A percentile compares a stretch with the other conserved stretches of the same genome.
Evolutionary conservation across 1,140 invertebrate genomes (phyloP).

Genomic region (Drosophila repletoides): DNA sequence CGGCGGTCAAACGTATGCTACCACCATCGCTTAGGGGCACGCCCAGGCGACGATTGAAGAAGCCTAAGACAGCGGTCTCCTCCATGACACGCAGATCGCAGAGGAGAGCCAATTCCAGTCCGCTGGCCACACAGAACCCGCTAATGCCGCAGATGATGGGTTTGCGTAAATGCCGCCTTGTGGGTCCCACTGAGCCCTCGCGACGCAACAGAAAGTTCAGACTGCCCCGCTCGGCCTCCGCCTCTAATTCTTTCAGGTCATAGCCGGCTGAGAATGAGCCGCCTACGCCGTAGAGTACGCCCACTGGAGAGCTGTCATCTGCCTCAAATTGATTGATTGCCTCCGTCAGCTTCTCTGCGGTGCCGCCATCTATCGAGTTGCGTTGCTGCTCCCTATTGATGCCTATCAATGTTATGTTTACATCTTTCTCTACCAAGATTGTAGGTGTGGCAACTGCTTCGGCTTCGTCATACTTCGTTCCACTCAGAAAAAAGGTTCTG

Average conservation of each 20-base stretch:
- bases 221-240: conserved; percentile 56
- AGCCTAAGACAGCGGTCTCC: conserved; percentile 91
- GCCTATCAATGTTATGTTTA: conserved; percentile 88
- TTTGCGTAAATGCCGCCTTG: conserved; percentile 87
- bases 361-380: conserved; percentile 90
- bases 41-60: conserved; percentile 92
- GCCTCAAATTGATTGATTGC: conserved; percentile 91
- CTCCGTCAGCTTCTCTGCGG: conserved; percentile 86
- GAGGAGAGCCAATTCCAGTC: conserved; percentile 93
- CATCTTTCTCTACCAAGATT: conserved; percentile 82
- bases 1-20: conserved; percentile 89
- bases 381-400: conserved; percentile 92
- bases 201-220: conserved; percentile 61
- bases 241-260: conserved; percentile 88
- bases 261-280: conserved; percentile 95
- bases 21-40: conserved; percentile 92
- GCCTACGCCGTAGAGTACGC: conserved; percentile 92
- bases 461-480: background rate
- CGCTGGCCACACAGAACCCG: conserved; percentile 94
- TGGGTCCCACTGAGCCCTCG: conserved; percentile 83
- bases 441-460: conserved; percentile 1
- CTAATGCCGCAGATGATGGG: conserved; percentile 92
- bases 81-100: conserved; percentile 95
- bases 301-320: conserved; percentile 86
- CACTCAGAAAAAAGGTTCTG: conserved; percentile 15